Evolutionary conservation across 1,140 invertebrate species (phyloP), one percentile per base, ranked within the genome.

Genomic region (Rhopalosiphum maidis): DNA sequence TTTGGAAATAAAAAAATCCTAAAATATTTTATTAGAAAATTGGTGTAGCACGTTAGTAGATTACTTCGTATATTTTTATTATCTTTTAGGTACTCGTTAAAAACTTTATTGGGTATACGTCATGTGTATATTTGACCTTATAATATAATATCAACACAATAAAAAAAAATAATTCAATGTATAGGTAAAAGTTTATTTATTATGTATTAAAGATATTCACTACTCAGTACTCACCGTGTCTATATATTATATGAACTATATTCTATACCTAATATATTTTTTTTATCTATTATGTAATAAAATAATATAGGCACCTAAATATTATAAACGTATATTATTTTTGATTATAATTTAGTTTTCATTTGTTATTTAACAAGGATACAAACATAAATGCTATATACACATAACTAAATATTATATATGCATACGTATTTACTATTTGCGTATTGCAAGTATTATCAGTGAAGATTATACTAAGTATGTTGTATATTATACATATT

Each of bases 1-100:
- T 68, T n/a, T n/a, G 15, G 4, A 77, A 77, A 35, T 77, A 77
- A 77, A 77, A 77, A 2, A n/a, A 18, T n/a, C 23, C 0, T 77
- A 77, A 68, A 35, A 77, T 68, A 68, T 77, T 77, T 77, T 77
- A 77, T 77, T n/a, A 77, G 30, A 77, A 68, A 35, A 77, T 77
- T n/a, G 60, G 60, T 18, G 15, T 68, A 68, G 30, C 9, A n/a
- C 15, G 60, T 77, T n/a, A 77, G n/a, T 77, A 77, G 60, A 77
- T 15, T n/a, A 21, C 60, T n/a, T 15, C 30, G 11, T 77, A 15
- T 77, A 77, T 77, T 77, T 68, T 77, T 77, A 77, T 77, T 77
- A 77, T 77, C 60, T 77, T 77, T n/a, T 77, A 35, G n/a, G 4
- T 18, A 35, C 60, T n/a, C 60, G 15, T 18, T 77, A 77, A 35